Base-by-base conservation (phyloP, 2,113 vertebrate species). In the Onychorhynchus coronatus region DNA sequence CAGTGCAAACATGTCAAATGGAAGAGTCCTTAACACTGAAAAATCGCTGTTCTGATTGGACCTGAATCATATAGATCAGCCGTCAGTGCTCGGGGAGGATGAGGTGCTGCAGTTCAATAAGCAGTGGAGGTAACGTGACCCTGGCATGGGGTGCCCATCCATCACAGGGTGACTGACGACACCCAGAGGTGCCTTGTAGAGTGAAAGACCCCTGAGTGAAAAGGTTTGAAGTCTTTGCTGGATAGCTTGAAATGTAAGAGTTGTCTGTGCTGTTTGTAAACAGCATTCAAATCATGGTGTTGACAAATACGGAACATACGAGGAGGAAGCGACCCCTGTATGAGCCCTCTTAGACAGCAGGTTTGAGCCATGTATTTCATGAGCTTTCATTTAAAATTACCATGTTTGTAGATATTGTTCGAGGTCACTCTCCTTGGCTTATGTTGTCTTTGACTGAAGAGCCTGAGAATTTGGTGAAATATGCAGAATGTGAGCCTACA, bases 21-120 rank as follows among this genome's bases (percentile, higher is more conserved):
- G 81, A 80, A 95, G 82, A 85, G 91, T 91, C 80, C 82, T 95
- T 97, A 97, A 68, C 53, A 49, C 67, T 96, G 93, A 97, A 92
- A 96, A 97, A 97, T 97, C 86, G 35, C 84, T 50, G 33, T 27
- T 95, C 41, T 75, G 76, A 95, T 96, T 95, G 77, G 93, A 94
- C 53, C 93, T 96, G 95, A 97, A 78, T 65, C 81, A 2, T 95
- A 92, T 91, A 55, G 94, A 95, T 97, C 84, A 66, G 75, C 91
- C 6, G 5, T 97, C 96, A 96, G 75, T 4, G 49, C 46, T 95
- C 10, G 7, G 21, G 76, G 70, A 88, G 94, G 66, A 90, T 42
- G 89, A 91, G 92, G 88, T 53, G 55, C 9, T 92, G 88, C 87
- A 88, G 93, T 76, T 97, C 78, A 55, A 93, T 97, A 97, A 97